These are phyloP conservation scores for Crocidura indochinensis DNA, from an alignment of 2,797 vertebrate genomes.

Conservation along the genomic window DNA sequence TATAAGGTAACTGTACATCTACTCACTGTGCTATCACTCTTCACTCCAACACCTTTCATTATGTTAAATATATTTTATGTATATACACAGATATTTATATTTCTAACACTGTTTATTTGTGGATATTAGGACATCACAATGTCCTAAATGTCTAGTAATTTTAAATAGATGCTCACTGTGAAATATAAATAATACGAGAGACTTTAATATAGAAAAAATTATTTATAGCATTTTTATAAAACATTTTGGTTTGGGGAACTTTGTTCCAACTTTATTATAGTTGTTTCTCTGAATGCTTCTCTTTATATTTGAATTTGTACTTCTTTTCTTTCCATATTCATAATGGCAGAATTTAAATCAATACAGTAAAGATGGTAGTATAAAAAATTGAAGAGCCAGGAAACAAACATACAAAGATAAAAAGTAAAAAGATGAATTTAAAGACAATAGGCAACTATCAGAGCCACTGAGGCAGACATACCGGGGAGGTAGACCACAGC, in stretches of 20 bases:
- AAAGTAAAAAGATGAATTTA: not conserved
- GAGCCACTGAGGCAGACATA: not conserved
- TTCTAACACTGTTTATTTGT: not conserved
- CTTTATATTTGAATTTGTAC: conserved; percentile 19
- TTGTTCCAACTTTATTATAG: conserved; percentile 44
- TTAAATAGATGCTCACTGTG: conserved; percentile 25
- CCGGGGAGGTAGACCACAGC: not conserved
- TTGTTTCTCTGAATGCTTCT: conserved; percentile 11
- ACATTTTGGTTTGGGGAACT: conserved; percentile 17
- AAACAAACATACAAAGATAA: conserved; percentile 21
- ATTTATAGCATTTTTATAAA: conserved; percentile 41
- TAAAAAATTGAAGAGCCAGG: not conserved
- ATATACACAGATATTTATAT: not conserved
- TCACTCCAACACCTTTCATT: no score
- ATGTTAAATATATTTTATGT: not conserved
- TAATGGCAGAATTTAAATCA: not conserved
- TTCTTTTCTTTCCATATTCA: conserved; percentile 30
- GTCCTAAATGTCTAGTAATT: conserved; percentile 1
- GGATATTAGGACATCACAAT: conserved; percentile 7
- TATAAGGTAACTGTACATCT: no score
- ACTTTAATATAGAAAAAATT: not conserved
- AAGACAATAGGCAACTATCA: not conserved
- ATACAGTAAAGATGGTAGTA: not conserved
- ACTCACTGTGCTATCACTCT: no score
- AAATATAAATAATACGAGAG: conserved; percentile 37